Conservation (phyloP, 2,797 vertebrate genomes). For the Characodon lateralis region DNA sequence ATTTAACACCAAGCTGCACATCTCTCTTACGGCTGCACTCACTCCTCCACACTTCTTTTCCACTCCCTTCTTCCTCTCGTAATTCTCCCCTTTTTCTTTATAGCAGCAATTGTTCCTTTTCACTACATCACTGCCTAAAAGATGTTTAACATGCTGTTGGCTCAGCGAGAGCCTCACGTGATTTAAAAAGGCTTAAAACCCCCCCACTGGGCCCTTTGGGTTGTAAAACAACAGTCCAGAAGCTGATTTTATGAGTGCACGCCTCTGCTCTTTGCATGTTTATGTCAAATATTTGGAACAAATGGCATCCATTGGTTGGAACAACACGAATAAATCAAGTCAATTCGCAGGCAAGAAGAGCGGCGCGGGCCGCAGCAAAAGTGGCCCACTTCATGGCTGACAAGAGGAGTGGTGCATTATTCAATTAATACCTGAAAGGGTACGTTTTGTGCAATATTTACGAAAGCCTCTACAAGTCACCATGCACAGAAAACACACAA, state of each 20-base stretch:
- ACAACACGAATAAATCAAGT: slow-evolving; percentile 80
- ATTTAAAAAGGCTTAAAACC: slow-evolving; percentile 61
- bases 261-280: slow-evolving; percentile 80
- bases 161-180: slow-evolving; percentile 61
- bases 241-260: slow-evolving; percentile 76
- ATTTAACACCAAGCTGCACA: slow-evolving; percentile 78
- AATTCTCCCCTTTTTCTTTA: slow-evolving; percentile 53
- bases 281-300: slow-evolving; percentile 81
- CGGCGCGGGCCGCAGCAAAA: slow-evolving; percentile 62
- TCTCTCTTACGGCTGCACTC: slow-evolving; percentile 56
- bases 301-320: slow-evolving; percentile 79
- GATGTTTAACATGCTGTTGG: slow-evolving; percentile 74
- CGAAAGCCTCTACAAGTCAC: slow-evolving; percentile 64
- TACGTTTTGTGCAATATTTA: slow-evolving; percentile 78
- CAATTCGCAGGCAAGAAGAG: slow-evolving; percentile 63
- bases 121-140: slow-evolving; percentile 67
- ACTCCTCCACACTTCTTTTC: slow-evolving; percentile 36
- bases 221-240: slow-evolving; percentile 72
- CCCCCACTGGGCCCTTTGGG: slow-evolving; percentile 62
- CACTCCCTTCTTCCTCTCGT: slow-evolving; percentile 15
- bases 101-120: slow-evolving; percentile 68
- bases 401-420: slow-evolving; percentile 78
- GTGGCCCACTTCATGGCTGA: slow-evolving; percentile 75
- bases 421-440: slow-evolving; percentile 81
- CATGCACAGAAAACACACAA: slow-evolving; percentile 48